phyloP scores from a whole-genome alignment of 2,888 invertebrate genomes.

The Lobophora halterata region DNA sequence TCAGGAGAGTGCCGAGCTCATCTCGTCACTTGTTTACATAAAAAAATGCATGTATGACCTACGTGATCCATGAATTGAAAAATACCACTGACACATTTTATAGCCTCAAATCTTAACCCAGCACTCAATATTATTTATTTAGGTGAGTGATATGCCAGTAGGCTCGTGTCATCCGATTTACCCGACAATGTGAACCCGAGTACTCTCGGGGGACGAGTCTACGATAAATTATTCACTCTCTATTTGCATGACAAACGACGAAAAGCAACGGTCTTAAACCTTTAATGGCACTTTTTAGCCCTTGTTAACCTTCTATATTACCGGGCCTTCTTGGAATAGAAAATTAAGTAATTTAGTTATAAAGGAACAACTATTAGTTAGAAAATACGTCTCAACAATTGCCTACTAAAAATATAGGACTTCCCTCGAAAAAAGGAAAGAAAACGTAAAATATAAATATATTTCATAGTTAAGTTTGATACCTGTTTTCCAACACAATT shows the following conservation, averaged over 20 bases:
- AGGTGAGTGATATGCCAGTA: slow-evolving; percentile 28
- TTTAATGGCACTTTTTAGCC: slow-evolving; percentile 60
- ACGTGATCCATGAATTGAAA: too few relatives aligned
- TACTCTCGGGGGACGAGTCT: slow-evolving; percentile 62
- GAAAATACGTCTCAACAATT: too few relatives aligned
- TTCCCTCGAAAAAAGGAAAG: too few relatives aligned
- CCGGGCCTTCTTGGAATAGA: slow-evolving; percentile 34
- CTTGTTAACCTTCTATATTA: slow-evolving; percentile 50
- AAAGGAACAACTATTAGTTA: too few relatives aligned
- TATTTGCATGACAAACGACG: slow-evolving; percentile 77
- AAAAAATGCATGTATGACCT: too few relatives aligned
- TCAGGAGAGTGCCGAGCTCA: too few relatives aligned
- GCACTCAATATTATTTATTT: slow-evolving; percentile 27
- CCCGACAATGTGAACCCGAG: slow-evolving; percentile 54
- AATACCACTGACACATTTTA: slow-evolving; percentile 17
- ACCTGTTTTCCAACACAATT: too few relatives aligned
- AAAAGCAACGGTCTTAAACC: slow-evolving; percentile 63
- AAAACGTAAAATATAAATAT: too few relatives aligned
- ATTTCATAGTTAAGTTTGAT: too few relatives aligned
- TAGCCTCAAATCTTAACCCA: slow-evolving; percentile 12
- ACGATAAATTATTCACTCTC: slow-evolving; percentile 74
- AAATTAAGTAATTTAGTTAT: too few relatives aligned
- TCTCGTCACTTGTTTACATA: too few relatives aligned
- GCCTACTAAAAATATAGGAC: too few relatives aligned
- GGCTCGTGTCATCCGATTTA: slow-evolving; percentile 47